Evolutionary conservation across 1,140 invertebrate genomes (phyloP).

Genomic region (Babylonia areolata): DNA sequence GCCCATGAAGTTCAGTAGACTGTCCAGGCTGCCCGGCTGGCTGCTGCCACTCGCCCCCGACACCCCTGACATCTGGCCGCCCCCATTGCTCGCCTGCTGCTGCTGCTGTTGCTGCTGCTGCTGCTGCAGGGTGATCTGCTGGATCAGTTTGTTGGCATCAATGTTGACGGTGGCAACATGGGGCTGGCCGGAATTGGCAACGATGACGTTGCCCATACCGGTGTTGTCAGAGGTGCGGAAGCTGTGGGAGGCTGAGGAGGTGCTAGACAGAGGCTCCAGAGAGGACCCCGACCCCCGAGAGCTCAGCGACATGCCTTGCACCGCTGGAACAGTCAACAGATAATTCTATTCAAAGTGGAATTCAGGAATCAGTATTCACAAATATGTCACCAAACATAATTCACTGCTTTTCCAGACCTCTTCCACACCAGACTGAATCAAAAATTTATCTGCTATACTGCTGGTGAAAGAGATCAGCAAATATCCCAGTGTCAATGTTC

Average conservation of each 20-base stretch:
- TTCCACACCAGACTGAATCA: no score
- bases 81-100: not conserved
- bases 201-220: constrained; percentile 52
- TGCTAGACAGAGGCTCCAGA: constrained; percentile 29
- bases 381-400: no score
- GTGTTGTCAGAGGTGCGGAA: constrained; percentile 51
- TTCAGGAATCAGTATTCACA: no score
- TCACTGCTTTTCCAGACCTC: no score
- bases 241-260: constrained; percentile 38
- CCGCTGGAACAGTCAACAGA: not conserved
- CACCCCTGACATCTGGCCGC: not conserved
- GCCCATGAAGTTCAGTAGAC: constrained; percentile 28
- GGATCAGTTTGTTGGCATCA: constrained; percentile 41
- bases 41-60: constrained; percentile 9
- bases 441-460: no score
- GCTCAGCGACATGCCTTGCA: constrained; percentile 14
- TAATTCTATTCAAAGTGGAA: no score
- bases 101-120: constrained; percentile 35
- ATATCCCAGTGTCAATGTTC: no score
- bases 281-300: constrained; percentile 30
- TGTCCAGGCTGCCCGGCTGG: constrained; percentile 39
- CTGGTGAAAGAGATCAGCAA: no score
- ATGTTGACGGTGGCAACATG: constrained; percentile 36
- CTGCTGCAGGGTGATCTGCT: constrained; percentile 35
- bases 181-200: constrained; percentile 35